These are phyloP conservation scores for Drymodes brunneopygia DNA, from an alignment of 2,113 vertebrate species.

Conservation along the genomic window DNA sequence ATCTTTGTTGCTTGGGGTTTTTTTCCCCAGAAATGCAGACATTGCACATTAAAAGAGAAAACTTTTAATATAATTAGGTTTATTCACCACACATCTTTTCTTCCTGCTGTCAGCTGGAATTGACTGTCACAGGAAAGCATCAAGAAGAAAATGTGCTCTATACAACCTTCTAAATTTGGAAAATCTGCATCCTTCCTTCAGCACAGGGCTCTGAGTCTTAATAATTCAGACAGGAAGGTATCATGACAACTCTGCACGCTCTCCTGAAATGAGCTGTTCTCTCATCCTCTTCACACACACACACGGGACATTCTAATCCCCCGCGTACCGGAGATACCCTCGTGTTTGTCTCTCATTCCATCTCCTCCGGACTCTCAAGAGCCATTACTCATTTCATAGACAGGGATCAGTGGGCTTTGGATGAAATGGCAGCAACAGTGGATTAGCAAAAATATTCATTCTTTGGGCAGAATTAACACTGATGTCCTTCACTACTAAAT, in stretches of 20 bases:
- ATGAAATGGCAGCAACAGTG: neutral
- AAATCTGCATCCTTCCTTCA: neutral
- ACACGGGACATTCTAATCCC: neutral
- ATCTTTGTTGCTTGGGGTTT: neutral
- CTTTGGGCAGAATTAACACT: neutral
- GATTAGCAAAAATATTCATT: neutral
- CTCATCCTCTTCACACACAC: neutral
- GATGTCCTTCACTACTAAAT: neutral
- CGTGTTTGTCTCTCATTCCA: neutral
- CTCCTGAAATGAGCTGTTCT: neutral
- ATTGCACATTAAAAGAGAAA: neutral
- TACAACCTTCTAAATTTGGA: conserved; percentile 8
- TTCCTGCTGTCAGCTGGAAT: conserved; percentile 30
- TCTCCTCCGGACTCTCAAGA: neutral
- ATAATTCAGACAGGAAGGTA: neutral
- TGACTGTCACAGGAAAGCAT: neutral
- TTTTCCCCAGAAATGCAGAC: neutral
- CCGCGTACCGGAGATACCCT: rapidly evolving
- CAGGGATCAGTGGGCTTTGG: neutral
- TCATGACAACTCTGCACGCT: neutral
- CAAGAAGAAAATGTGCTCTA: neutral
- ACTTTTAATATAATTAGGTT: neutral
- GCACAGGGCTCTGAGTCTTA: neutral
- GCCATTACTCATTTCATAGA: neutral
- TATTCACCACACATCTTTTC: conserved; percentile 12